These are phyloP conservation scores for Ceratosolen fusciceps DNA, from an alignment of 1,140 invertebrate species.

Conservation along the genomic window DNA sequence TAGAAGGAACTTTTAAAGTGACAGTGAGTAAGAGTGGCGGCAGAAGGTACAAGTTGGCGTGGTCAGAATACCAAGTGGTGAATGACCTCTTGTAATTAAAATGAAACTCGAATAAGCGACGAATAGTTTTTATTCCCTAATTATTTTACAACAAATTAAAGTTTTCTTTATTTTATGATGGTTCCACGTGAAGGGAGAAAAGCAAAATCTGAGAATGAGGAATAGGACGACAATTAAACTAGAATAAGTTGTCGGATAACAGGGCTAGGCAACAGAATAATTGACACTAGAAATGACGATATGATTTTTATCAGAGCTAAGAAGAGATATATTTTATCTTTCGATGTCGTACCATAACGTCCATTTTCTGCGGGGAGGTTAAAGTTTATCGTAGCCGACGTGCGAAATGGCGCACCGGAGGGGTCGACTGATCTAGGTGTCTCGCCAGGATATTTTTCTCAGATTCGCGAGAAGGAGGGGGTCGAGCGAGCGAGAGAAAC, in stretches of 20 bases:
- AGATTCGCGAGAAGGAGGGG: conserved; percentile 15
- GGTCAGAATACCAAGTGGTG: not conserved
- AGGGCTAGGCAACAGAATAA: conserved; percentile 18
- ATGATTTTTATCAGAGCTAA: conserved; percentile 12
- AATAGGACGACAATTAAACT: conserved; percentile 11
- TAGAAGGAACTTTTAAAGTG: too few relatives aligned
- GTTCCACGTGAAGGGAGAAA: not conserved
- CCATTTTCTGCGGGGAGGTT: conserved; percentile 47
- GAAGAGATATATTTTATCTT: conserved; percentile 9
- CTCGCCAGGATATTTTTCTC: conserved; percentile 50
- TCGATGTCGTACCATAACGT: conserved; percentile 5
- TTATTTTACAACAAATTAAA: too few relatives aligned
- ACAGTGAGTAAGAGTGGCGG: too few relatives aligned
- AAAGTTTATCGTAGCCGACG: conserved; percentile 58
- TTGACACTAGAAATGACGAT: conserved; percentile 41
- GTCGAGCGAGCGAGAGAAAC: conserved; percentile 45
- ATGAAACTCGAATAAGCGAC: too few relatives aligned
- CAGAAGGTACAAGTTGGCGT: too few relatives aligned
- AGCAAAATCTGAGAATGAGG: too few relatives aligned
- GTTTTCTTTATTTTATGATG: too few relatives aligned
- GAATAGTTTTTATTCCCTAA: too few relatives aligned
- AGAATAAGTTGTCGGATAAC: not conserved
- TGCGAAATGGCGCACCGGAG: conserved; percentile 32
- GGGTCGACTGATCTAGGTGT: conserved; percentile 53
- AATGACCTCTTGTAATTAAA: not conserved